Percentiles rank a stretch among this genome's conserved stretches.
Evolutionary conservation across 35 echinoderm and acorn worm species (phyloP).

Genomic region (Ophiothrix spiculata): DNA sequence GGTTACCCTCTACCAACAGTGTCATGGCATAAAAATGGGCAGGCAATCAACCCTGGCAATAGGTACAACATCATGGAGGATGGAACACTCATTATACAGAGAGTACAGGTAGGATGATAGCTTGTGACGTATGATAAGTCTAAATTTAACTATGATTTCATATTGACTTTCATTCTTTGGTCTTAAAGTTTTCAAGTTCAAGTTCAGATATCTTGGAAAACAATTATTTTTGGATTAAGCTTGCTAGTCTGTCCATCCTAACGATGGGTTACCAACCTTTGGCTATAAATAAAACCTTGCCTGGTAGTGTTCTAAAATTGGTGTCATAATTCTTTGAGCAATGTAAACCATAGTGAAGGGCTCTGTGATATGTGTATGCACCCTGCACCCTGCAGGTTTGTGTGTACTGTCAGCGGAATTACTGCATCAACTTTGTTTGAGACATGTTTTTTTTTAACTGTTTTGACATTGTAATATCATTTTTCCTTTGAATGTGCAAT

Average conservation of each 20-base stretch:
- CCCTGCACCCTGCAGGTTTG: no score
- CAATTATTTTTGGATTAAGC: background rate
- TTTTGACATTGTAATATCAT: no score
- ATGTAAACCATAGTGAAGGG: no score
- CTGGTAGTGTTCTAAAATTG: background rate
- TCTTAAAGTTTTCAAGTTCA: no score
- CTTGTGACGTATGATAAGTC: background rate
- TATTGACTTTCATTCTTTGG: background rate
- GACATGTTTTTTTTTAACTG: no score
- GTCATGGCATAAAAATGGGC: conserved; percentile 75
- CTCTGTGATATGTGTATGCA: no score
- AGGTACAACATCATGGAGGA: conserved; percentile 37
- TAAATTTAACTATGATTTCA: background rate
- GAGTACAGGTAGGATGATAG: conserved; percentile 69
- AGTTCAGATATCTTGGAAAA: no score
- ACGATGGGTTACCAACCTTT: background rate
- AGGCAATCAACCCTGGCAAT: conserved; percentile 3
- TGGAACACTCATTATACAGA: conserved; percentile 61
- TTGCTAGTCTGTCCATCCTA: background rate
- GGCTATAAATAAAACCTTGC: background rate
- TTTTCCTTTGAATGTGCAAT: no score
- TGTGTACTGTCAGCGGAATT: no score
- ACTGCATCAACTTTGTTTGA: no score
- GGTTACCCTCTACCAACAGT: conserved; percentile 63
- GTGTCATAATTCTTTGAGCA: no score